phyloP scores from a whole-genome alignment of 1,140 invertebrate genomes.

The Drosophila tsacasi region DNA sequence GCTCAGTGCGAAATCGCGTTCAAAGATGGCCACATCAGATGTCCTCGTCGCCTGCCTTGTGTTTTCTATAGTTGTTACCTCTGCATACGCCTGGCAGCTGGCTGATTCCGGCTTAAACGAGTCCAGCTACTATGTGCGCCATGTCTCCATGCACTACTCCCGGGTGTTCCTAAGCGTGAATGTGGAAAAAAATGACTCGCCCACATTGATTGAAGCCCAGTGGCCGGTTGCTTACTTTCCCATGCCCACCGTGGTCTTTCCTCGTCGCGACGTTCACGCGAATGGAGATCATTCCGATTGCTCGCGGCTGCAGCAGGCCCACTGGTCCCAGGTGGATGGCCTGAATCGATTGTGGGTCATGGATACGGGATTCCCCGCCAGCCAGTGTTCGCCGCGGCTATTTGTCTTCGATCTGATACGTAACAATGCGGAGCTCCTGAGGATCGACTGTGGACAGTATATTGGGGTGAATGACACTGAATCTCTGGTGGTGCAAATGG shows the following conservation, averaged over 20 bases:
- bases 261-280: slow-evolving; percentile 56
- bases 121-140: slow-evolving; percentile 75
- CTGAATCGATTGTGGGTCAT: slow-evolving; percentile 76
- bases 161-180: slow-evolving; percentile 78
- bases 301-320: slow-evolving; percentile 66
- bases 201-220: slow-evolving; percentile 77
- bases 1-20: slow-evolving; percentile 37
- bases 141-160: slow-evolving; percentile 73
- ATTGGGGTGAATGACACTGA: slow-evolving; percentile 40
- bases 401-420: slow-evolving; percentile 79
- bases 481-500: slow-evolving; percentile 63
- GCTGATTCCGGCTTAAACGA: slow-evolving; percentile 65
- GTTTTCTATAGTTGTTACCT: not conserved
- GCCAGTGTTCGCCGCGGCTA: slow-evolving; percentile 64
- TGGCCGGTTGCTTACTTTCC: slow-evolving; percentile 76
- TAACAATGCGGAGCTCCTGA: slow-evolving; percentile 69
- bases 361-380: slow-evolving; percentile 64
- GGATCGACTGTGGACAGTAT: slow-evolving; percentile 70
- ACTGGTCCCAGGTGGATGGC: slow-evolving; percentile 78
- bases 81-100: slow-evolving; percentile 46
- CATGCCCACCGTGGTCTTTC: slow-evolving; percentile 66
- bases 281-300: slow-evolving; percentile 59
- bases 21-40: slow-evolving; percentile 47
- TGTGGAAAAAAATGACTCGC: slow-evolving; percentile 55
- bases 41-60: slow-evolving; percentile 15